Conservation (phyloP, 2,797 vertebrate species). For the Arnoldichthys spilopterus region DNA sequence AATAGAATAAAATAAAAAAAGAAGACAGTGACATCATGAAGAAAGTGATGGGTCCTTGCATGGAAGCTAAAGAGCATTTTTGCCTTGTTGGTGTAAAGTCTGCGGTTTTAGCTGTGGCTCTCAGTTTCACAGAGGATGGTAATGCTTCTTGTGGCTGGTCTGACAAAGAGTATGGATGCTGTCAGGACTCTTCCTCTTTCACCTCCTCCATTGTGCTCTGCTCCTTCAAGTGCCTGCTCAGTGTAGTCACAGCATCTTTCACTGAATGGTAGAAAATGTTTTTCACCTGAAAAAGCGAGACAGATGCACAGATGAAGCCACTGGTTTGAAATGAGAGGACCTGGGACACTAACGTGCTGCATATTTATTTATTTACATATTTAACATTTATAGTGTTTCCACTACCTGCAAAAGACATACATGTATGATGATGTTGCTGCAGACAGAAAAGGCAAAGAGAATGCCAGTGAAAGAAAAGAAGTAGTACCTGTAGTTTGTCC, state of each 20-base stretch:
- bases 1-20: constrained; percentile 16
- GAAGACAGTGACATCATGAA: constrained; percentile 42
- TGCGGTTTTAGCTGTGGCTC: background rate
- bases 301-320: background rate
- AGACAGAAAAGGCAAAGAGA: background rate
- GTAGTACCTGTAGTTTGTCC: constrained; percentile 87
- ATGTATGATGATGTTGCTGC: too few species aligned
- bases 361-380: background rate
- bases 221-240: constrained; percentile 73
- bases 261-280: constrained; percentile 88
- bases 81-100: constrained; percentile 20
- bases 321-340: background rate
- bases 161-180: constrained; percentile 18
- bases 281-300: constrained; percentile 78
- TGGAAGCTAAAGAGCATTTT: constrained; percentile 24
- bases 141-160: constrained; percentile 27
- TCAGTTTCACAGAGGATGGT: constrained; percentile 26
- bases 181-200: constrained; percentile 60
- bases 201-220: constrained; percentile 35
- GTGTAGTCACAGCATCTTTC: constrained; percentile 83
- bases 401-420: background rate
- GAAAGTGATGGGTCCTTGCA: constrained; percentile 25
- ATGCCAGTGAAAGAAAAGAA: background rate
- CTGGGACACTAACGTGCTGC: background rate
- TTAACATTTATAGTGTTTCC: background rate